Evolutionary conservation across 2,113 vertebrate species (phyloP), one percentile per base, ranked within the genome.

Genomic region (Sprattus sprattus): DNA sequence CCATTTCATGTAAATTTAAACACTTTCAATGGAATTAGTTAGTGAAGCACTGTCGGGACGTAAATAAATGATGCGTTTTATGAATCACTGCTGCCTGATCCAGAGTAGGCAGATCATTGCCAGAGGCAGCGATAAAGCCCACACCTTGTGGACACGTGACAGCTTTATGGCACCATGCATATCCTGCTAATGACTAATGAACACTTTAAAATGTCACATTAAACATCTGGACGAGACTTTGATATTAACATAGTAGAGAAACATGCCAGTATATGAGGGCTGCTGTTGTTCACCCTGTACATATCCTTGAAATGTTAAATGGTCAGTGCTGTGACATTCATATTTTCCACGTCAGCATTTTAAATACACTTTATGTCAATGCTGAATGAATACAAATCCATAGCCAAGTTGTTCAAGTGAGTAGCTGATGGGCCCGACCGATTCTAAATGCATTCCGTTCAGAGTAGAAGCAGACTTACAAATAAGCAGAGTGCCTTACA

Each of bases 91-190:
- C 39, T 39, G 39, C 39, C 39, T 39, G 39, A 39, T 39, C 39
- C 1, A 39, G 2, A 39, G 39, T 39, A 39, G 39, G 39, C 2
- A 2, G 83, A 46, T 78, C 83, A 85, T 60, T 46, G 85, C 86
- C 87, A 84, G 52, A 75, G 85, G 82, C 67, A 82, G 57, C 75
- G 71, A 88, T 86, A 83, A 83, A 88, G 44, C 60, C 60, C 82
- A 7, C 18, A 9, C 25, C 25, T 71, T 11, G 28, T 32, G n/a
- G 2, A 25, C 1, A 22, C 25, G 20, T 67, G 20, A 67, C 60
- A 25, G 25, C 25, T 71, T 60, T 60, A 22, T 22, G 18, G 18
- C 20, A 71, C 32, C 9, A 32, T 25, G 28, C 10, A 32, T 71
- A 25, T 67, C 7, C n/a, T 10, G 8, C n/a, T 28, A 54, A 67